phyloP scores from a whole-genome alignment of 2,888 invertebrate species.

The Caenorhabditis afra region DNA sequence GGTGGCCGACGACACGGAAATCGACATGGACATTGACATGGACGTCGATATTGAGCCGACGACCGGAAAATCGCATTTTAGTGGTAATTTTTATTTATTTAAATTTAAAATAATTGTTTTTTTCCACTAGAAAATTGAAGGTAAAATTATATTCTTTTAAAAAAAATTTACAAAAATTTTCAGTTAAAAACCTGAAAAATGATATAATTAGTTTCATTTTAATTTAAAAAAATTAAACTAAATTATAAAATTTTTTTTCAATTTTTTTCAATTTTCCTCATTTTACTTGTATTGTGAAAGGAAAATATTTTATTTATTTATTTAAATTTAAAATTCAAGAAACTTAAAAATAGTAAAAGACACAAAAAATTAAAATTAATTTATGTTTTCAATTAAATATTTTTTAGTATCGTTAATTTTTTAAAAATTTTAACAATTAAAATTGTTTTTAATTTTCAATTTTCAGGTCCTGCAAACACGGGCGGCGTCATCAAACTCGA shows the following conservation, averaged over 20 bases:
- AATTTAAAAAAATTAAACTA: too few species aligned
- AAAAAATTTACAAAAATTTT: not conserved
- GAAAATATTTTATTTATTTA: too few species aligned
- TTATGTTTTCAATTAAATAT: not conserved
- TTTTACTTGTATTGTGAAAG: too few species aligned
- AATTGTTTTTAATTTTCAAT: too few species aligned
- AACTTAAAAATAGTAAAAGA: too few species aligned
- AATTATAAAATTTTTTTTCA: slow-evolving; percentile 9
- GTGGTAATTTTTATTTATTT: slow-evolving; percentile 25
- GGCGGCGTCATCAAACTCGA: slow-evolving; percentile 62
- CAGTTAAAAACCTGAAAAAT: not conserved
- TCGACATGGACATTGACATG: slow-evolving; percentile 59
- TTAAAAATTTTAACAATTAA: not conserved
- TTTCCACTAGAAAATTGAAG: too few species aligned
- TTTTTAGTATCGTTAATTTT: slow-evolving; percentile 17
- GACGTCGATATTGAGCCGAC: slow-evolving; percentile 76
- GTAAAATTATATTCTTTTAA: too few species aligned
- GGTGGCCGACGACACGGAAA: slow-evolving; percentile 33
- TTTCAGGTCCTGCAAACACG: slow-evolving; percentile 50
- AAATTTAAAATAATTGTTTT: not conserved
- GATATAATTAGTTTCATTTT: too few species aligned
- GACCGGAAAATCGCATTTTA: slow-evolving; percentile 47
- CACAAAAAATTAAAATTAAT: not conserved
- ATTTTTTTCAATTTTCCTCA: too few species aligned
- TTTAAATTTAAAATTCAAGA: too few species aligned